Evolutionary conservation across 1,140 invertebrate species (phyloP), one percentile per base, ranked within the genome.

Genomic region (Neodiprion virginianus): DNA sequence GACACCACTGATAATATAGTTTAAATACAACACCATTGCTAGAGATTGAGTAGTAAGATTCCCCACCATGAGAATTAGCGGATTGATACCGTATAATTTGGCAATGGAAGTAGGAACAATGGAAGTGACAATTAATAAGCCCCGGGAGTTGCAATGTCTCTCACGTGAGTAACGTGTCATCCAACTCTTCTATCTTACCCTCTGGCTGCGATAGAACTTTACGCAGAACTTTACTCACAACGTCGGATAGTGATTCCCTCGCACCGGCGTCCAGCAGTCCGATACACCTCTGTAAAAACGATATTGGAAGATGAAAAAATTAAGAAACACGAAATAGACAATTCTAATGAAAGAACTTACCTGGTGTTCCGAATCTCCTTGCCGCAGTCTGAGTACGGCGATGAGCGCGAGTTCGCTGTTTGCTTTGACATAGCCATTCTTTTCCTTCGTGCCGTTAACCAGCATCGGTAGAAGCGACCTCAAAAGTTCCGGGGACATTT

Each of bases 401-500:
- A 98, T 93, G 28, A 99, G 89, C 11, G 97, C 97, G 77, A 95
- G 92, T 91, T 99, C 98, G 74, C 97, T 96, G 88, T 96, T 96
- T 1, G 96, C 95, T 85, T 96, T 96, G 4, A 99, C 97, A 81
- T 96, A 95, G 23, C 96, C 93, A 89, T 99, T 99, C 88, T 98
- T 99, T 88, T 99, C 98, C 89, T 99, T 99, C 23, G 97, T 98
- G 72, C 97, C 97, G 89, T 98, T 99, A 1, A 99, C 97, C 74
- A 99, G 89, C 88, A 96, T 96, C 8, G 97, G 96, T 72, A 99
- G 86, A 71, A 98, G 88, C 17, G 92, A 85, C 83, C 94, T 96
- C 49, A 97, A 88, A 73, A 97, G 85, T 79, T 96, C 94, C 7
- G 93, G 88, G 17, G 93, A 89, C 88, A 92, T 91, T 80, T 91